These are phyloP conservation scores for Catajapyx aquilonaris DNA, from an alignment of 1,140 invertebrate species.

Conservation along the genomic window DNA sequence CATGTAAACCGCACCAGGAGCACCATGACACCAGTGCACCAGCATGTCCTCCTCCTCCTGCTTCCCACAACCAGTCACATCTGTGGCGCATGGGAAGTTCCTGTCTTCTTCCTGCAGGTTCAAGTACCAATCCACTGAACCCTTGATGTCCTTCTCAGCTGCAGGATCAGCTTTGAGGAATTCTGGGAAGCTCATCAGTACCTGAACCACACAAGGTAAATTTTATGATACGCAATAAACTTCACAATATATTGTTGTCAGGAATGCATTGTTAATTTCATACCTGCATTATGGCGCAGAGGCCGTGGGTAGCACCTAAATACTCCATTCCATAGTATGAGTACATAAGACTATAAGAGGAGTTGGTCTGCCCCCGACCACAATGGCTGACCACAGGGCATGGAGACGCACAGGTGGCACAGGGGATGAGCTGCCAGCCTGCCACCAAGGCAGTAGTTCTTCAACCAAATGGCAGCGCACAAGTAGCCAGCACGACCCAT, in stretches of 20 bases:
- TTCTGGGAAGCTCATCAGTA: slow-evolving; percentile 36
- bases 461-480: slow-evolving; percentile 48
- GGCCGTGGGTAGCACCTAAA: slow-evolving; percentile 53
- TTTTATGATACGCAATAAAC: too few species aligned
- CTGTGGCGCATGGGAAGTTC: slow-evolving; percentile 56
- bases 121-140: slow-evolving; percentile 34
- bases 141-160: slow-evolving; percentile 29
- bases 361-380: slow-evolving; percentile 31
- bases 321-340: slow-evolving; percentile 69
- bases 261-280: too few species aligned
- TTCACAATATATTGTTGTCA: too few species aligned
- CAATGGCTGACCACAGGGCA: slow-evolving; percentile 27
- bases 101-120: slow-evolving; percentile 39
- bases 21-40: slow-evolving; percentile 78
- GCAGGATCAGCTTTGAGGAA: slow-evolving; percentile 30
- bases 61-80: slow-evolving; percentile 31
- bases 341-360: slow-evolving; percentile 75
- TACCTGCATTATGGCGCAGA: slow-evolving; percentile 38
- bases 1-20: slow-evolving; percentile 52
- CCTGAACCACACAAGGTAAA: too few species aligned
- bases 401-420: slow-evolving; percentile 46
- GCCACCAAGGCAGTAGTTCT: slow-evolving; percentile 31
- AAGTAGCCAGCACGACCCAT: slow-evolving; percentile 62
- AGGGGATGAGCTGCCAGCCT: slow-evolving; percentile 42
- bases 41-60: slow-evolving; percentile 32